phyloP scores from a whole-genome alignment of 2,113 vertebrate species.

The Neolamprologus devosi region DNA sequence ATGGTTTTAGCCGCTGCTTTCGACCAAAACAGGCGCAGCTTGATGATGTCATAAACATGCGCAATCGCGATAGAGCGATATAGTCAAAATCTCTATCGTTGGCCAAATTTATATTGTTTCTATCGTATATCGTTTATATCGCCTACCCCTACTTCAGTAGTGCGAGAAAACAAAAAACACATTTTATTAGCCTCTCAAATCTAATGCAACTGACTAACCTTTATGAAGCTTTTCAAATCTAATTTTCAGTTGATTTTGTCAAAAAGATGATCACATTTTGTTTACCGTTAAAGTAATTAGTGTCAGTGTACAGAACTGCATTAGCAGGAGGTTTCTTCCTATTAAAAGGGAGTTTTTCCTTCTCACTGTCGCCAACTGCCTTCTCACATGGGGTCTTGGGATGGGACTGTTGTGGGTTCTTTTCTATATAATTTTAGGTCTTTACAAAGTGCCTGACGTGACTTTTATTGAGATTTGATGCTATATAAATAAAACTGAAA shows the following conservation, averaged over 20 bases:
- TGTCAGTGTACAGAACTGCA: not conserved
- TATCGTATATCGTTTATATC: rapidly evolving
- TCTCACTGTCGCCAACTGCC: not conserved
- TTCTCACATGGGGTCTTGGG: not conserved
- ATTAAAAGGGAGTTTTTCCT: not conserved
- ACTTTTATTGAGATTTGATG: not conserved
- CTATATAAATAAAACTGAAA: not conserved
- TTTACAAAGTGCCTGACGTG: not conserved
- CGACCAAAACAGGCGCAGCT: no score
- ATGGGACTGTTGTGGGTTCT: not conserved
- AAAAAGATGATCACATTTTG: rapidly evolving
- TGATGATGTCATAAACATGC: no score
- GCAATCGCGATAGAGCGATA: rapidly evolving
- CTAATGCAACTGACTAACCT: not conserved
- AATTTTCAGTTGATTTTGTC: not conserved
- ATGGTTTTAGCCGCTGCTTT: no score
- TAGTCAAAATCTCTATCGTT: no score
- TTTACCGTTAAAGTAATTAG: not conserved
- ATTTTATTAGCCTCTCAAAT: not conserved
- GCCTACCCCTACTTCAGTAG: not conserved
- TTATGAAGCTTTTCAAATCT: not conserved
- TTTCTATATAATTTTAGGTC: not conserved
- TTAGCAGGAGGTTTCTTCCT: not conserved
- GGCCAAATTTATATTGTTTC: no score
- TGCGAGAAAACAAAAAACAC: not conserved